Percentiles rank a stretch among this genome's conserved stretches.
Conservation (phyloP, 2,797 vertebrate genomes). For the Xerus rutilus region DNA sequence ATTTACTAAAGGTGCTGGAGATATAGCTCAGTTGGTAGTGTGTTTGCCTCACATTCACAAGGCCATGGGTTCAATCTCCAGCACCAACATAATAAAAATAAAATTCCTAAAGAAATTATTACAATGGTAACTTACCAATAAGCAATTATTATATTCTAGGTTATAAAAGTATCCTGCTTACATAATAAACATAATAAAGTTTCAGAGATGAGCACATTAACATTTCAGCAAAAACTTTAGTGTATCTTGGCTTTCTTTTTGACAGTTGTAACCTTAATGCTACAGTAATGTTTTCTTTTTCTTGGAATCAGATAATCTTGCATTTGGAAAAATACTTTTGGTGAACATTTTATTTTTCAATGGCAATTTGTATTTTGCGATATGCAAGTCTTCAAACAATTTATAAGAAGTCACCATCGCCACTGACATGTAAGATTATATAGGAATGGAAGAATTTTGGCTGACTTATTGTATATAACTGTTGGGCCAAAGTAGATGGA, state of each 20-base stretch:
- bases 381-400: slow-evolving; percentile 70
- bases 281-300: slow-evolving; percentile 66
- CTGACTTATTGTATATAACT: neutral
- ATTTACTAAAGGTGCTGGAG: neutral
- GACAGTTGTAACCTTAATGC: slow-evolving; percentile 56
- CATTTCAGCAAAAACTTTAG: slow-evolving; percentile 60
- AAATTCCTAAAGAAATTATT: neutral
- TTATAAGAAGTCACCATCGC: slow-evolving; percentile 60
- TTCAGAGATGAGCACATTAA: slow-evolving; percentile 61
- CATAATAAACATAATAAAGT: slow-evolving; percentile 25
- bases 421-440: slow-evolving; percentile 60
- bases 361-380: slow-evolving; percentile 63
- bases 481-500: slow-evolving; percentile 27
- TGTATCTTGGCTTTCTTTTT: slow-evolving; percentile 64
- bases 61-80: no score
- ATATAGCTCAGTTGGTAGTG: no score
- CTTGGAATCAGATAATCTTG: slow-evolving; percentile 71
- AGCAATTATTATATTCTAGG: slow-evolving; percentile 1
- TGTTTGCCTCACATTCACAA: no score
- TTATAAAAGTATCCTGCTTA: slow-evolving; percentile 39
- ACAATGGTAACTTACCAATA: slow-evolving; percentile 11
- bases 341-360: slow-evolving; percentile 62
- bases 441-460: slow-evolving; percentile 61
- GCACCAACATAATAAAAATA: no score
- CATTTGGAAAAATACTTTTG: slow-evolving; percentile 63